Conservation (phyloP, 1,140 invertebrate genomes). For the Andrena cerasifolii region DNA sequence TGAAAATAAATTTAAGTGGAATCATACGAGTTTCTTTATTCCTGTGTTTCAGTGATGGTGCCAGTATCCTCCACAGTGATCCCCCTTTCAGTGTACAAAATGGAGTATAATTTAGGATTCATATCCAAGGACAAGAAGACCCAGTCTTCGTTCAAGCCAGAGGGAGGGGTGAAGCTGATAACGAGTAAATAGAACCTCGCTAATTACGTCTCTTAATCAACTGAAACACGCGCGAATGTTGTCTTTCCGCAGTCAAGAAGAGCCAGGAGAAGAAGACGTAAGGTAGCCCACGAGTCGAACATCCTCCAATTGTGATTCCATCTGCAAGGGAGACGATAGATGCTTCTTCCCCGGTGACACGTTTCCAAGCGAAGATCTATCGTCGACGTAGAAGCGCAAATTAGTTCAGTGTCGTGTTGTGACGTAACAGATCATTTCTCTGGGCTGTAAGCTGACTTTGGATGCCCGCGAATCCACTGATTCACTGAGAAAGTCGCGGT, state of each 20-base stretch:
- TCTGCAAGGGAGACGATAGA: not conserved
- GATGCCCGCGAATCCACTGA: not conserved
- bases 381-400: not conserved
- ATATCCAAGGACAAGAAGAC: constrained; percentile 74
- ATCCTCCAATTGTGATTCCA: not conserved
- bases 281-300: not conserved
- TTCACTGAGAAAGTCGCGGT: not conserved
- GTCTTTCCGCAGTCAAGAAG: constrained; percentile 70
- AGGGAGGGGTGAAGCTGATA: constrained; percentile 75
- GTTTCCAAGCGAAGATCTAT: too few relatives aligned
- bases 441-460: constrained; percentile 4
- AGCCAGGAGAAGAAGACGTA: constrained; percentile 67
- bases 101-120: constrained; percentile 75
- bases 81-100: constrained; percentile 84
- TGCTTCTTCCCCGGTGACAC: not conserved
- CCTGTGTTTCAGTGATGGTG: constrained; percentile 82
- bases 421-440: not conserved
- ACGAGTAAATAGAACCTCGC: constrained; percentile 71
- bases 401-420: not conserved
- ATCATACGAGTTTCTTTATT: constrained; percentile 12
- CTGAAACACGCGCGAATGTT: constrained; percentile 4
- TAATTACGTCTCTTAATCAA: not conserved
- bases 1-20: not conserved
- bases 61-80: constrained; percentile 86
- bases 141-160: constrained; percentile 73